phyloP scores from a whole-genome alignment of 1,140 invertebrate species.

The Ectropis grisescens region DNA sequence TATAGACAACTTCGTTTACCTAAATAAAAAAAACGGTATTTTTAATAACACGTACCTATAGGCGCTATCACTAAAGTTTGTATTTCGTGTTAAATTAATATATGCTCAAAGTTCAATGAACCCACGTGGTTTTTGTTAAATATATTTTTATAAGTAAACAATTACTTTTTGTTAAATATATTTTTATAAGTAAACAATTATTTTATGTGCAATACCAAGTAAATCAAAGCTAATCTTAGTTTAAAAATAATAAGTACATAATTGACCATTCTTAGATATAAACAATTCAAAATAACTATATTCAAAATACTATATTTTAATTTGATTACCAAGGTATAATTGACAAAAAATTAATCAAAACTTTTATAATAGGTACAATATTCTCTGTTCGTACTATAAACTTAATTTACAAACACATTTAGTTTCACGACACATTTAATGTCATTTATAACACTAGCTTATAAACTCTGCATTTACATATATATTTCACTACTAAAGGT shows the following conservation, averaged over 20 bases:
- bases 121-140: too few species aligned
- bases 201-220: too few species aligned
- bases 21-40: too few species aligned
- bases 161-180: too few species aligned
- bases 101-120: too few species aligned
- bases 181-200: too few species aligned
- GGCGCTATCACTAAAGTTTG: too few species aligned
- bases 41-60: too few species aligned
- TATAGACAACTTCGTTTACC: too few species aligned
- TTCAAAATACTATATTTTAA: conserved; percentile 57
- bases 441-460: conserved; percentile 32
- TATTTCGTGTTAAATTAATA: too few species aligned
- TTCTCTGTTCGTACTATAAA: conserved; percentile 35
- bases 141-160: too few species aligned
- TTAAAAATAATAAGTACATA: conserved; percentile 51
- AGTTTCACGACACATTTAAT: conserved; percentile 22
- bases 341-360: conserved; percentile 65
- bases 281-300: conserved; percentile 67
- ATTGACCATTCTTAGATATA: conserved; percentile 67
- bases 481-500: conserved; percentile 63
- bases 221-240: conserved; percentile 31
- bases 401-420: conserved; percentile 28
- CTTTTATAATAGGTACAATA: conserved; percentile 31
- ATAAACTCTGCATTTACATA: conserved; percentile 56
- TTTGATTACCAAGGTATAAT: conserved; percentile 62